Evolutionary conservation across 1,140 invertebrate genomes (phyloP), one percentile per base, ranked within the genome.

Genomic region (Drosophila ananassae): DNA sequence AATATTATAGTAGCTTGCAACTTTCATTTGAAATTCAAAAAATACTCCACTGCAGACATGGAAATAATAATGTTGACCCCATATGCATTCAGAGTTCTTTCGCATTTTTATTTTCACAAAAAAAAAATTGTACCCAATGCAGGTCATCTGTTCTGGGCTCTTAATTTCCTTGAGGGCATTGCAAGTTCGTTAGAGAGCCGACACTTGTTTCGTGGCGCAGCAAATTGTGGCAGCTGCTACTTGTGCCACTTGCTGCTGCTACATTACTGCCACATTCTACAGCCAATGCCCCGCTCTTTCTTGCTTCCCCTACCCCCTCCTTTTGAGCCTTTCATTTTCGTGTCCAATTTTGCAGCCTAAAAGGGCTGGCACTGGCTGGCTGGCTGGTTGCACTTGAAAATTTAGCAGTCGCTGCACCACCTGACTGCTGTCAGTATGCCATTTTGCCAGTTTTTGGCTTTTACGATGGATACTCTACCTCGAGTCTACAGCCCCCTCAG

Each of bases 271-370:
- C 74, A 68, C 72, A 50, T 75, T 76, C 60, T 21, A 47, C 57
- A 22, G n/a, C 21, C 44, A 48, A 4, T 44, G 56, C 62, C 28
- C n/a, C 24, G 8, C 9, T 12, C 25, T 25, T 37, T 13, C 17
- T 30, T 17, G 51, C 21, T 60, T 50, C 73, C 25, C 53, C 47
- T 52, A 51, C 9, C 30, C n/a, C 44, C 0, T n/a, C 46, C 63
- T 47, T 32, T 5, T 25, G 34, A 51, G 76, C 75, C 79, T 60
- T 77, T 89, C 79, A 89, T 83, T 89, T 83, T 66, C 83, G 73
- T 89, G 83, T 89, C 76, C 84, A 89, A 89, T 83, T 89, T 83
- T 51, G 67, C 63, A 85, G 83, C 83, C 83, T 89, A 87, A 89
- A 89, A 89, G 83, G 41, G 50, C 51, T 68, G 46, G 0, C 3